Evolutionary conservation across 2,888 invertebrate genomes (phyloP).

Genomic region (Euclidia mi): DNA sequence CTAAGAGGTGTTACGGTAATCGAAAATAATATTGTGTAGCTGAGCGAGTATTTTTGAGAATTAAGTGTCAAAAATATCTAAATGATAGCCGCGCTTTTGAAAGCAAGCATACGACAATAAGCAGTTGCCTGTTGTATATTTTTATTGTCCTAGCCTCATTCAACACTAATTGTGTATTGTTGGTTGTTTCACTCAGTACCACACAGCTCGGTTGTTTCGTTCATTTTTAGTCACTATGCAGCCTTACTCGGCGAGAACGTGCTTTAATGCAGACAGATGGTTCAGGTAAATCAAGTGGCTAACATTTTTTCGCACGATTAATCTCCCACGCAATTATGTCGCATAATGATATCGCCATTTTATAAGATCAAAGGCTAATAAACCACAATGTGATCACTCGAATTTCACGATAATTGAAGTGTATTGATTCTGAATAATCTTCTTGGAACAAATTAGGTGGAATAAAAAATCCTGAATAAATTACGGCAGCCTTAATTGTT

Average conservation of each 20-base stretch:
- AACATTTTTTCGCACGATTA: constrained; percentile 66
- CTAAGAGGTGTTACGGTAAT: no score
- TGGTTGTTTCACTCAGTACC: no score
- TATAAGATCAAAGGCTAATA: constrained; percentile 25
- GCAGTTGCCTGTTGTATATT: no score
- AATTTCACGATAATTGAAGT: constrained; percentile 10
- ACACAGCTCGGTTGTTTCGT: no score
- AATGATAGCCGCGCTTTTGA: constrained; percentile 26
- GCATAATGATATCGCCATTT: constrained; percentile 42
- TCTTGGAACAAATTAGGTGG: background rate
- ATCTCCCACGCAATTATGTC: constrained; percentile 61
- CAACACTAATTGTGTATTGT: no score
- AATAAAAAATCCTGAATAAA: constrained; percentile 1
- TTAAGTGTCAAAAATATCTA: constrained; percentile 34
- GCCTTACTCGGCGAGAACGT: no score
- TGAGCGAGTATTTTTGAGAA: constrained; percentile 1
- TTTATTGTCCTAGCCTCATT: no score
- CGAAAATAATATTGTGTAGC: no score
- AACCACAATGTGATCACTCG: constrained; percentile 26
- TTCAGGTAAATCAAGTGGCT: constrained; percentile 70
- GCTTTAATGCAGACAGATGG: constrained; percentile 72
- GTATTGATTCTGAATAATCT: constrained; percentile 9
- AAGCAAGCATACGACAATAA: constrained; percentile 7
- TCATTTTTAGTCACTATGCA: no score
- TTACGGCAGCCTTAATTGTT: background rate